A percentile compares a stretch with the other conserved stretches of the same genome.
These are phyloP conservation scores for Dolichotis patagonum DNA, from an alignment of 2,113 vertebrate genomes.

Conservation along the genomic window DNA sequence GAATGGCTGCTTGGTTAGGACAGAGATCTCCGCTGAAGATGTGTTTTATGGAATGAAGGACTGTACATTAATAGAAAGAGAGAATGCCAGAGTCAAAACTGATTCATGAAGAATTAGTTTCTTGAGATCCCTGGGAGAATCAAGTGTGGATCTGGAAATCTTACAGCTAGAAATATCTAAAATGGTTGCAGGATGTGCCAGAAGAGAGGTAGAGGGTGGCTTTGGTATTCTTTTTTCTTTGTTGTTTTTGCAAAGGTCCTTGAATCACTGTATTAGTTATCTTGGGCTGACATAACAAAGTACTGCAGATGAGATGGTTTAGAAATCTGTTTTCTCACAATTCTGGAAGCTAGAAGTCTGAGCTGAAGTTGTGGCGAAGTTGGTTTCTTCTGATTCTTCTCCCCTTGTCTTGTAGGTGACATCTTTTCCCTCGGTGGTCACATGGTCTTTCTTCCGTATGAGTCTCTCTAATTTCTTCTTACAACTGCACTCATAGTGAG, in stretches of 20 bases:
- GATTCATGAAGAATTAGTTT: background rate
- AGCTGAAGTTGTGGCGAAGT: background rate
- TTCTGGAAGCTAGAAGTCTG: background rate
- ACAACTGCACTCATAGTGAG: background rate
- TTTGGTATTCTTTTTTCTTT: background rate
- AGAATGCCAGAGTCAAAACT: background rate
- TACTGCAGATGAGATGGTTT: background rate
- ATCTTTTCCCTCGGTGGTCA: background rate
- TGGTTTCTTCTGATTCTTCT: background rate
- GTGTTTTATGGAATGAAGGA: background rate
- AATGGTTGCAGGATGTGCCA: background rate
- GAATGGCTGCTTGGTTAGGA: background rate
- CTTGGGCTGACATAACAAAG: background rate
- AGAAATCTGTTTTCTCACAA: background rate
- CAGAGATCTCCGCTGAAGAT: background rate
- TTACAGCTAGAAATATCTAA: background rate
- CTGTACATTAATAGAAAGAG: background rate
- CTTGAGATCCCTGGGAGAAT: background rate
- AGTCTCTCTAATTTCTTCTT: background rate
- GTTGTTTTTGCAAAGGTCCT: background rate
- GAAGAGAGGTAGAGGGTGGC: background rate
- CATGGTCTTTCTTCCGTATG: background rate
- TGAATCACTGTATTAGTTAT: background rate
- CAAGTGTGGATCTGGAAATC: background rate
- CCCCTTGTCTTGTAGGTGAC: background rate